Percentiles rank a stretch among this genome's conserved stretches.
phyloP scores from a whole-genome alignment of 2,113 vertebrate species.

The Peromyscus maniculatus region DNA sequence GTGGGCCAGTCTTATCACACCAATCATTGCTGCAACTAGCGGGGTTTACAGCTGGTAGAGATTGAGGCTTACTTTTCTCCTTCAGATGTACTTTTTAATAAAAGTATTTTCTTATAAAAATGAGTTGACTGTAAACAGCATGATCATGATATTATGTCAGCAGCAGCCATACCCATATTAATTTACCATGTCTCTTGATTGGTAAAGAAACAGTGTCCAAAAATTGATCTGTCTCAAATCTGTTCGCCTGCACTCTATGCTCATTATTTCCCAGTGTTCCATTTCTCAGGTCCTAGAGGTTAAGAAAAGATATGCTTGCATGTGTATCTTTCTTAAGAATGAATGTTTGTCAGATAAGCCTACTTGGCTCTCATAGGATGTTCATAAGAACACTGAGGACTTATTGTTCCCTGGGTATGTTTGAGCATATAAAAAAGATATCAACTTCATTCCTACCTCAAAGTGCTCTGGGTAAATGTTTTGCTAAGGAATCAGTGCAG shows the following conservation, averaged over 20 bases:
- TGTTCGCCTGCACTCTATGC: neutral
- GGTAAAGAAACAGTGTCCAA: neutral
- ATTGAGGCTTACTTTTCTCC: neutral
- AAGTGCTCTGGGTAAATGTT: neutral
- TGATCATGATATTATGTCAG: neutral
- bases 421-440: neutral
- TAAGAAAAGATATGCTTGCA: neutral
- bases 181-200: neutral
- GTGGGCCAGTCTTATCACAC: neutral
- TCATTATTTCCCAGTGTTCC: neutral
- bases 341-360: neutral
- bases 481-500: neutral
- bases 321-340: neutral
- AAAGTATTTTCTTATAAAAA: neutral
- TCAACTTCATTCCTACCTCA: neutral
- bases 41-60: neutral
- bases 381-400: neutral
- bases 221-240: neutral
- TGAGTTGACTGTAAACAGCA: neutral
- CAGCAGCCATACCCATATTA: too few species aligned
- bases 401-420: neutral
- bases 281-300: neutral
- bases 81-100: neutral
- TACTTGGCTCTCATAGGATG: neutral
- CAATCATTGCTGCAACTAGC: neutral